phyloP scores from a whole-genome alignment of 2,888 invertebrate species.

The Oeneis ivallda region DNA sequence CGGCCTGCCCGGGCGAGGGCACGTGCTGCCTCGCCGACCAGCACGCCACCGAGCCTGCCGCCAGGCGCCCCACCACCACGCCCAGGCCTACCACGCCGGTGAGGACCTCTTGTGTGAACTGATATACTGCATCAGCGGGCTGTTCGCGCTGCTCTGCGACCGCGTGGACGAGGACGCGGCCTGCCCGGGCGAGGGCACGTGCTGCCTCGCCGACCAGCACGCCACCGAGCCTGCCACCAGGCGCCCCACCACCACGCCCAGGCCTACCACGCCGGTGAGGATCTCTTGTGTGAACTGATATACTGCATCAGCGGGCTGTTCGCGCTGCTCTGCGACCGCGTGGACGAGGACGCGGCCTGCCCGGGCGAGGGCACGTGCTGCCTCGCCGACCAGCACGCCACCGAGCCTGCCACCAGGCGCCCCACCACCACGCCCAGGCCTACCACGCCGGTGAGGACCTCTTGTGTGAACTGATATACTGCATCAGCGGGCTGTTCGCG shows the following conservation, averaged over 20 bases:
- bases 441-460: constrained; percentile 57
- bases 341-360: constrained; percentile 89
- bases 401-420: constrained; percentile 63
- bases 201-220: constrained; percentile 86
- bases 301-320: constrained; percentile 91
- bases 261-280: constrained; percentile 62
- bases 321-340: constrained; percentile 92
- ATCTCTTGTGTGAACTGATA: too few species aligned
- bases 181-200: constrained; percentile 89
- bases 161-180: constrained; percentile 89
- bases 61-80: constrained; percentile 57
- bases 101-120: constrained; percentile 37
- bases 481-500: constrained; percentile 90
- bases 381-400: constrained; percentile 80
- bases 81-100: constrained; percentile 62
- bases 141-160: constrained; percentile 93
- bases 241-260: constrained; percentile 56
- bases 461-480: too few species aligned
- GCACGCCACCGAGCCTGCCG: constrained; percentile 66
- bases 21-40: constrained; percentile 89
- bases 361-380: constrained; percentile 90
- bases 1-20: constrained; percentile 87
- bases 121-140: constrained; percentile 89
- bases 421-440: constrained; percentile 58
- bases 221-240: constrained; percentile 66